Evolutionary conservation across 2,113 vertebrate species (phyloP), one percentile per base, ranked within the genome.

Genomic region (Lichenostomus cassidix): DNA sequence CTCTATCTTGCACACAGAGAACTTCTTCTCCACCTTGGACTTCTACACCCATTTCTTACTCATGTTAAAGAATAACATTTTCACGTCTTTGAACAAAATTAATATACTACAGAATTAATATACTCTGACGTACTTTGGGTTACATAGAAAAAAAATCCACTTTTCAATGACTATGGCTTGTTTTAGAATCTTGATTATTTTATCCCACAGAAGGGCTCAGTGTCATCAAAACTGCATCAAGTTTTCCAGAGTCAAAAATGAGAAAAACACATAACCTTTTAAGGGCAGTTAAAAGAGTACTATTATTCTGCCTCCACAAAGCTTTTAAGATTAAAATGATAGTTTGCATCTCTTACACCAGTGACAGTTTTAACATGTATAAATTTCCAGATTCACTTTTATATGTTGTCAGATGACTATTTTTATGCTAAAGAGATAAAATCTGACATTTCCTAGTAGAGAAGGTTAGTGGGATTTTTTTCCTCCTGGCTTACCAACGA

Each of bases 251-350:
- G 14, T 80, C 85, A 87, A 83, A 91, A 86, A 82, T 0, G 0
- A 85, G 84, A 25, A 91, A 86, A 94, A 93, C 64, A n/a, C 83
- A 92, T 92, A 86, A 77, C 92, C 94, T 93, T 94, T 97, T 93
- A 96, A 94, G 91, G 92, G 56, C 86, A 90, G 80, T 90, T 95
- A 88, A 83, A 64, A 95, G 71, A 70, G 56, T 67, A 80, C 73
- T 75, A 63, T 92, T 92, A 95, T 87, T 75, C 94, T 96, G 92
- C 92, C 95, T 95, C 86, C 94, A 95, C 83, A 89, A 92, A 93
- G 94, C 94, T 96, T 86, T 96, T 93, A 93, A 78, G 86, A 81
- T 86, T 81, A 89, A 92, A 93, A 81, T 59, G 73, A 89, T 87
- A 68, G 73, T 71, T 90, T 89, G 83, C 85, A 78, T 94, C 82